Evolutionary conservation across 2,113 vertebrate species (phyloP), one percentile per base, ranked within the genome.

Genomic region (Notarius lentiginosus): DNA sequence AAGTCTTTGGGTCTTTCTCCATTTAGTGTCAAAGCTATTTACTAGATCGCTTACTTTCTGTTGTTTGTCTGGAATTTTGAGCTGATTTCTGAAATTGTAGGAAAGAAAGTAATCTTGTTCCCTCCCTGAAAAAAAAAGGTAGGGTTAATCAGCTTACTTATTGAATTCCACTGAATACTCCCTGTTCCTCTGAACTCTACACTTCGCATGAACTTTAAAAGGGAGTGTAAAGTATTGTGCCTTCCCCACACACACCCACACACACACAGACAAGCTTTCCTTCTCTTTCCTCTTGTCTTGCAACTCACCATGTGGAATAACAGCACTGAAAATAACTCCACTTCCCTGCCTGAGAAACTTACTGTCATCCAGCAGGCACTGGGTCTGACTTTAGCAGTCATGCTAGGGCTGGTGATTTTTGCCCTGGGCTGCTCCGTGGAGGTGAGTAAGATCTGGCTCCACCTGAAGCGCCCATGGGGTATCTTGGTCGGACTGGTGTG

Each of bases 381-480:
- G 82, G 82, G 89, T 0, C 80, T 89, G 49, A 51, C 82, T 5
- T 87, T 91, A 0, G 76, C 88, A 0, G 18, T 90, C 66, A 91
- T 93, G 90, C 81, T 95, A 56, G 87, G 65, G 0, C 55, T 94
- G 86, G 87, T 95, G 56, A 93, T 94, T 88, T 94, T 95, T 85
- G 92, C 94, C 3, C 27, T 95, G 83, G 95, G 95, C 49, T 95
- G 95, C 85, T 93, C 93, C 0, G 91, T 94, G 81, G 91, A 94
- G 24, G 49, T 89, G 76, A 76, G 0, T 68, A 95, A 92, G 76
- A 80, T 95, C 1, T 94, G 92, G 92, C 2, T 0, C 7, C 93
- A 94, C 79, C n/a, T 95, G 72, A 91, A 88, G 75, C 91, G 91
- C 84, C 94, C 95, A 4, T 94, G 92, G 93, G 94, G 93, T 55